Evolutionary conservation across 1,140 invertebrate species (phyloP).

Genomic region (Physella acuta): DNA sequence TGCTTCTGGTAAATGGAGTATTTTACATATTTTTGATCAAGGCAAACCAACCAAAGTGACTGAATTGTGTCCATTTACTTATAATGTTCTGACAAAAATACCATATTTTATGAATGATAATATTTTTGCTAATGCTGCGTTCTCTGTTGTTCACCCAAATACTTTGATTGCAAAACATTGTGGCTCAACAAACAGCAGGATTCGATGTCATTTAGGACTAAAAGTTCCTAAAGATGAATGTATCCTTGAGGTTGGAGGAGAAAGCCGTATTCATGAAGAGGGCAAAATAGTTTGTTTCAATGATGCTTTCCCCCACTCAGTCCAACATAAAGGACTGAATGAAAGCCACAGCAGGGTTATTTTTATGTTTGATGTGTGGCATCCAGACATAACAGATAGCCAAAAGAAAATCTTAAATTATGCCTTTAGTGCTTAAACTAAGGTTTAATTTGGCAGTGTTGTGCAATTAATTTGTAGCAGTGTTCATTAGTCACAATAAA

Average conservation of each 20-base stretch:
- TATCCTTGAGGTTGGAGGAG: constrained; percentile 29
- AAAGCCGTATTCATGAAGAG: constrained; percentile 26
- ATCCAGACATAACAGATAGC: constrained; percentile 34
- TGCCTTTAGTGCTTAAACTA: constrained; percentile 38
- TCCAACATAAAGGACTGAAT: constrained; percentile 14
- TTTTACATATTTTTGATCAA: constrained; percentile 18
- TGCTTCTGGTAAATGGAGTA: constrained; percentile 9
- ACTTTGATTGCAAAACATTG: constrained; percentile 13
- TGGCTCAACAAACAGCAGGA: constrained; percentile 22
- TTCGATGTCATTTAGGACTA: constrained; percentile 33
- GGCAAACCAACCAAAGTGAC: constrained; percentile 13
- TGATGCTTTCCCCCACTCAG: constrained; percentile 42
- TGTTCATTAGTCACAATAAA: no score
- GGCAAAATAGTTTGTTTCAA: constrained; percentile 40
- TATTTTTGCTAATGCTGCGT: constrained; percentile 21
- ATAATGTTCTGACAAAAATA: constrained; percentile 12
- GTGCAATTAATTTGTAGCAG: no score
- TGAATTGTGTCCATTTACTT: constrained; percentile 18
- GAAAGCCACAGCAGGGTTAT: constrained; percentile 28
- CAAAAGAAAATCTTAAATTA: constrained; percentile 33
- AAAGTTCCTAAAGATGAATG: constrained; percentile 24
- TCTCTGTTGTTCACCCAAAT: constrained; percentile 19
- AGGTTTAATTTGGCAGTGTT: no score
- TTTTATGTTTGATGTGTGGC: constrained; percentile 44
- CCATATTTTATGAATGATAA: constrained; percentile 9